Evolutionary conservation across 2,797 vertebrate genomes (phyloP).

Genomic region (Tiaroga cobitis): DNA sequence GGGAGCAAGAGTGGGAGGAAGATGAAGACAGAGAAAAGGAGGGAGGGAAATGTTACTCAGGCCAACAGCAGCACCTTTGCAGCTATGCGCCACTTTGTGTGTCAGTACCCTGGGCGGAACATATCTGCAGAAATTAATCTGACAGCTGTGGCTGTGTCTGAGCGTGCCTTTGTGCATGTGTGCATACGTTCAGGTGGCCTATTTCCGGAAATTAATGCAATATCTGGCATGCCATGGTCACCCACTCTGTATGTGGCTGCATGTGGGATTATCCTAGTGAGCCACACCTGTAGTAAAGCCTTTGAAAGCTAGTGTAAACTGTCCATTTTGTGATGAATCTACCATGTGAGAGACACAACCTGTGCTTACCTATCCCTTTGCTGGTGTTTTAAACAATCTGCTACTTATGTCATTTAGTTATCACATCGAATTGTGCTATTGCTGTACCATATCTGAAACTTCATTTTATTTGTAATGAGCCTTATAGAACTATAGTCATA

Average conservation of each 20-base stretch:
- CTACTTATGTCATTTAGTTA: not conserved
- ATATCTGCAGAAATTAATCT: constrained; percentile 46
- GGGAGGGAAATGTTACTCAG: constrained; percentile 29
- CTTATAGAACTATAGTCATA: not conserved
- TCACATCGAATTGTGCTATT: not conserved
- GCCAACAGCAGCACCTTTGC: constrained; percentile 43
- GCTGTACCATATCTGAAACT: not conserved
- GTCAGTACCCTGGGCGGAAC: constrained; percentile 1
- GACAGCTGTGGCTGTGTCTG: constrained; percentile 45
- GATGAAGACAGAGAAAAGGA: constrained; percentile 20
- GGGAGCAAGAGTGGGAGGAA: constrained; percentile 37
- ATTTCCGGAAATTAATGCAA: constrained; percentile 40
- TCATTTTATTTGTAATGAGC: not conserved
- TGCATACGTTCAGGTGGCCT: constrained; percentile 39
- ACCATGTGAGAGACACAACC: not conserved
- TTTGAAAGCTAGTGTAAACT: constrained; percentile 80
- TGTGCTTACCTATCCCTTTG: not conserved
- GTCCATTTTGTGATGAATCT: constrained; percentile 63
- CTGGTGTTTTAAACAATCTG: constrained; percentile 16
- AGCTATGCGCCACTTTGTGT: constrained; percentile 36
- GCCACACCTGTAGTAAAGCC: constrained; percentile 75
- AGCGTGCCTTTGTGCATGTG: constrained; percentile 28
- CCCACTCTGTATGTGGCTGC: constrained; percentile 45
- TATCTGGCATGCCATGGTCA: constrained; percentile 7
- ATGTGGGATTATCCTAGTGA: constrained; percentile 74